Evolutionary conservation across 2,113 vertebrate species (phyloP).

Genomic region (Aegotheles bennettii): DNA sequence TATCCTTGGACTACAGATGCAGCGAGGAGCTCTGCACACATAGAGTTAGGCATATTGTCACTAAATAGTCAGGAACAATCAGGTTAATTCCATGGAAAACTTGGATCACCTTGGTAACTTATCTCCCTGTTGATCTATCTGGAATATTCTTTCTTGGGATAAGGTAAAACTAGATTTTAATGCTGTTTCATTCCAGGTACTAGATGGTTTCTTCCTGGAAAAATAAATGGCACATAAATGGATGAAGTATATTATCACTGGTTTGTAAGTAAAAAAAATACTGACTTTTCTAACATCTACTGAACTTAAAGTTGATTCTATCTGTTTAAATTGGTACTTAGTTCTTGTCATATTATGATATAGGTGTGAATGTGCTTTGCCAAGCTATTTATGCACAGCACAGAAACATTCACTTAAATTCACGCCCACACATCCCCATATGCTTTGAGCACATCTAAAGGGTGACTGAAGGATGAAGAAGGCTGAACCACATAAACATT

Average conservation of each 20-base stretch:
- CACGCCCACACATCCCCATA: conserved; percentile 30
- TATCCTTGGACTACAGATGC: neutral
- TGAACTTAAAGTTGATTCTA: conserved; percentile 8
- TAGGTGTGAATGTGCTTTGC: conserved; percentile 41
- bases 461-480: conserved; percentile 5
- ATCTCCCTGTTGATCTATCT: neutral
- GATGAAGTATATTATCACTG: neutral
- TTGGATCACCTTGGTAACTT: neutral
- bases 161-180: conserved; percentile 3
- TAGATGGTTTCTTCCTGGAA: neutral
- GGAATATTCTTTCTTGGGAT: neutral
- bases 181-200: neutral
- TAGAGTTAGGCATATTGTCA: neutral
- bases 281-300: neutral
- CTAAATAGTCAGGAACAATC: neutral
- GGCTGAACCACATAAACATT: neutral
- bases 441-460: conserved; percentile 25
- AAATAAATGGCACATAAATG: neutral
- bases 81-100: neutral
- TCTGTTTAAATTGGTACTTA: conserved; percentile 5
- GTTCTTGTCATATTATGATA: conserved; percentile 42
- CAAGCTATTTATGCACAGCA: conserved; percentile 8
- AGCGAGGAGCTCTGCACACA: neutral
- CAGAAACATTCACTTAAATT: neutral
- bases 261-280: neutral